A percentile compares a stretch with the other conserved stretches of the same genome.
Evolutionary conservation across 2,113 vertebrate species (phyloP).

Genomic region (Microtus oregoni): DNA sequence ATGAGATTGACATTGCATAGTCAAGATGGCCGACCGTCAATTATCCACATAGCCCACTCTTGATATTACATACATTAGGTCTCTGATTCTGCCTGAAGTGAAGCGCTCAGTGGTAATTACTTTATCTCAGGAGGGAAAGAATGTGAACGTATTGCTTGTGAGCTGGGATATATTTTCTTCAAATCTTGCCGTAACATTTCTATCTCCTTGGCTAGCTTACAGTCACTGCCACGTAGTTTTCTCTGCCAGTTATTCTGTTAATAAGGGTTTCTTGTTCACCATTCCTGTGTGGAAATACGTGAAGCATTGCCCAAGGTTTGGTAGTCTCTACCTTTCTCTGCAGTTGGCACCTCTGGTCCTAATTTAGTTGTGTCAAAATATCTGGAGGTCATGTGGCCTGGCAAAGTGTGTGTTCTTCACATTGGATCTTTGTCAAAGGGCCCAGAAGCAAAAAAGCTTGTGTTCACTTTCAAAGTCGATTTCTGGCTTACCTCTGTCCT

Average conservation of each 20-base stretch:
- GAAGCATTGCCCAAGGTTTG: slow-evolving; percentile 34
- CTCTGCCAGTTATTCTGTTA: neutral
- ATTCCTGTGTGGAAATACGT: slow-evolving; percentile 51
- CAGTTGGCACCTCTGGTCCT: slow-evolving; percentile 14
- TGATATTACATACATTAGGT: neutral
- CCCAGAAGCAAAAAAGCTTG: neutral
- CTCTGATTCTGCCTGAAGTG: neutral
- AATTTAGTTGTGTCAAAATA: slow-evolving; percentile 46
- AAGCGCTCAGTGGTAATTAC: neutral
- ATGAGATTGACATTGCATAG: neutral
- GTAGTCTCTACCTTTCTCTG: neutral
- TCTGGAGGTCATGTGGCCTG: slow-evolving; percentile 42
- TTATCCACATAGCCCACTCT: neutral
- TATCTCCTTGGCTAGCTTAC: neutral
- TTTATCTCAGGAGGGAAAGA: neutral
- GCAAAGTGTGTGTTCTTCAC: slow-evolving; percentile 12
- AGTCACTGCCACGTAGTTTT: neutral
- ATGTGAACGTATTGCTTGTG: neutral
- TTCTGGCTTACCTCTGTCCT: slow-evolving; percentile 45
- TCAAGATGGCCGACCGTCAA: neutral
- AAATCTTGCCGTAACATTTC: neutral
- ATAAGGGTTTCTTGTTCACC: neutral
- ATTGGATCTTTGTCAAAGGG: neutral
- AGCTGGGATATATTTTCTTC: neutral
- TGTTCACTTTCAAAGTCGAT: neutral